These are phyloP conservation scores for Solenodon paradoxus DNA, from an alignment of 2,113 vertebrate genomes.

Conservation along the genomic window DNA sequence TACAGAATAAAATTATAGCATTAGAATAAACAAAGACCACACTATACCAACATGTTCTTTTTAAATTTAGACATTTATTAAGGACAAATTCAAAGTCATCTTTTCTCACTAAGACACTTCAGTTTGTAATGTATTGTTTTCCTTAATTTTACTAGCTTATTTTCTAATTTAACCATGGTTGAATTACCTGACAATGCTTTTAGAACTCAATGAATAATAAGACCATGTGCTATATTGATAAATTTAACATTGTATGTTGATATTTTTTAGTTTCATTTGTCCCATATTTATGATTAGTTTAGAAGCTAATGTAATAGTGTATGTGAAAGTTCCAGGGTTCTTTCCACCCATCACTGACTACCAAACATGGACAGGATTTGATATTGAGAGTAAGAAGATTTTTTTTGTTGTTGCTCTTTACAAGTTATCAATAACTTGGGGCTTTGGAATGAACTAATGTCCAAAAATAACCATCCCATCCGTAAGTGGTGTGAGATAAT, in stretches of 20 bases:
- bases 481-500: too few relatives aligned
- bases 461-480: too few relatives aligned
- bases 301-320: background rate
- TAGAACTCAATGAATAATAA: background rate
- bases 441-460: too few relatives aligned
- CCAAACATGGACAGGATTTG: too few relatives aligned
- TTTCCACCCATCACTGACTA: too few relatives aligned
- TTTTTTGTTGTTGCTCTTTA: too few relatives aligned
- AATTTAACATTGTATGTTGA: background rate
- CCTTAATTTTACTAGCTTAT: background rate
- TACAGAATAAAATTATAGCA: constrained; percentile 45
- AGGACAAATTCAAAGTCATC: constrained; percentile 52
- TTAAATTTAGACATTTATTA: background rate
- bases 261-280: background rate
- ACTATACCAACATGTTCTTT: background rate
- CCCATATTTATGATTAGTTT: background rate
- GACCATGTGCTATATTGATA: background rate
- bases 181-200: background rate
- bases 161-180: background rate
- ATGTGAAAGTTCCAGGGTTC: too few relatives aligned
- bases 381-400: too few relatives aligned
- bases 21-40: constrained; percentile 50
- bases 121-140: background rate
- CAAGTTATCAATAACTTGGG: too few relatives aligned
- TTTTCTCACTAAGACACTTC: background rate